Evolutionary conservation across 2,113 vertebrate species (phyloP).

Genomic region (Phylloscopus trochilus): DNA sequence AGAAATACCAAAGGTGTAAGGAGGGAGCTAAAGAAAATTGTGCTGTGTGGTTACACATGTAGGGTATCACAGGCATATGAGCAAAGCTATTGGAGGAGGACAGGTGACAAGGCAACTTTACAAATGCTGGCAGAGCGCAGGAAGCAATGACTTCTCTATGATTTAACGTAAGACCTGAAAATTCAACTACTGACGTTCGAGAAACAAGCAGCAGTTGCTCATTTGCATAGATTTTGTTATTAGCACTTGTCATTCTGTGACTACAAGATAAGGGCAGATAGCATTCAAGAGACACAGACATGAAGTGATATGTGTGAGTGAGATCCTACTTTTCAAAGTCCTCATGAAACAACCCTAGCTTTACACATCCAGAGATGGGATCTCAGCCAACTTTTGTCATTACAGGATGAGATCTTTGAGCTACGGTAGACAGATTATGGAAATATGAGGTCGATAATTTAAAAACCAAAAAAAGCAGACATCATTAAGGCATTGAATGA

Average conservation of each 20-base stretch:
- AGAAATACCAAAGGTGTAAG: background rate
- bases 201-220: conserved; percentile 27
- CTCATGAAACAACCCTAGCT: background rate
- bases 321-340: conserved; percentile 30
- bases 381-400: conserved; percentile 19
- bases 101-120: background rate
- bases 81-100: background rate
- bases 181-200: background rate
- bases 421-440: background rate
- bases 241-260: conserved; percentile 55
- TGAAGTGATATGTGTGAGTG: background rate
- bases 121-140: background rate
- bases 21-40: background rate
- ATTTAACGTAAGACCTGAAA: background rate
- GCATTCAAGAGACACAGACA: background rate
- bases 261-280: conserved; percentile 29
- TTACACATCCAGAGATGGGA: background rate
- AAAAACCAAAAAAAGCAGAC: background rate
- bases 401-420: background rate
- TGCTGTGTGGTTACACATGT: background rate
- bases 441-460: background rate
- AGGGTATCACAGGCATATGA: background rate
- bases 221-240: conserved; percentile 48
- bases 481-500: background rate
- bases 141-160: background rate